Conservation (phyloP, 2,888 invertebrate species). For the Spisula subtruncata region DNA sequence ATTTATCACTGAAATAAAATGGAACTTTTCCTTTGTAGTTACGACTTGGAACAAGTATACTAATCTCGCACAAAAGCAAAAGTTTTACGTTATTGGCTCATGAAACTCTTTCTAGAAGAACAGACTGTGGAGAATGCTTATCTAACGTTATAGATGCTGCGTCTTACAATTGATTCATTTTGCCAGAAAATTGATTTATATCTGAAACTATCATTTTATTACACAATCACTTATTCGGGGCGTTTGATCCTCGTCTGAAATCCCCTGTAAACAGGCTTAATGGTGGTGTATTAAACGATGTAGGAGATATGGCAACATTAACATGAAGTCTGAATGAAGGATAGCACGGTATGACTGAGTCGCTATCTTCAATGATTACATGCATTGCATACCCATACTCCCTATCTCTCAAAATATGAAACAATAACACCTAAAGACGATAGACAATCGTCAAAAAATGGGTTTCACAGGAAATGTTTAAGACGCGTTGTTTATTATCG, state of each 20-base stretch:
- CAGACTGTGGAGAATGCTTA: background rate
- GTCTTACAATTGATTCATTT: slow-evolving; percentile 51
- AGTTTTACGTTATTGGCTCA: background rate
- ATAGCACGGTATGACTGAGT: background rate
- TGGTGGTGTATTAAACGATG: slow-evolving; percentile 17
- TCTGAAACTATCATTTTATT: slow-evolving; percentile 36
- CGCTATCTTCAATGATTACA: background rate
- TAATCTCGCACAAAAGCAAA: slow-evolving; percentile 20
- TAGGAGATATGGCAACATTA: slow-evolving; percentile 2
- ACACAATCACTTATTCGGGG: slow-evolving; percentile 33
- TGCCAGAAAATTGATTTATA: slow-evolving; percentile 42
- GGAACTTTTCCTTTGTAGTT: slow-evolving; percentile 22
- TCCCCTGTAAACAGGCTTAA: background rate
- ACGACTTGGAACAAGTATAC: background rate
- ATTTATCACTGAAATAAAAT: background rate
- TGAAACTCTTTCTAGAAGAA: background rate
- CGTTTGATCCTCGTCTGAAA: slow-evolving; percentile 31
- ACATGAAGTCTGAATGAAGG: slow-evolving; percentile 36
- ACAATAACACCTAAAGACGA: background rate
- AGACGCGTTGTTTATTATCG: background rate
- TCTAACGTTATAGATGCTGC: background rate
- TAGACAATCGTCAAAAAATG: background rate
- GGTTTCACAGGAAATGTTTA: background rate
- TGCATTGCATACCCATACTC: background rate
- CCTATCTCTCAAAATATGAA: background rate